Evolutionary conservation across 2,888 invertebrate genomes (phyloP).

Genomic region (Pandemis cinnamomeana): DNA sequence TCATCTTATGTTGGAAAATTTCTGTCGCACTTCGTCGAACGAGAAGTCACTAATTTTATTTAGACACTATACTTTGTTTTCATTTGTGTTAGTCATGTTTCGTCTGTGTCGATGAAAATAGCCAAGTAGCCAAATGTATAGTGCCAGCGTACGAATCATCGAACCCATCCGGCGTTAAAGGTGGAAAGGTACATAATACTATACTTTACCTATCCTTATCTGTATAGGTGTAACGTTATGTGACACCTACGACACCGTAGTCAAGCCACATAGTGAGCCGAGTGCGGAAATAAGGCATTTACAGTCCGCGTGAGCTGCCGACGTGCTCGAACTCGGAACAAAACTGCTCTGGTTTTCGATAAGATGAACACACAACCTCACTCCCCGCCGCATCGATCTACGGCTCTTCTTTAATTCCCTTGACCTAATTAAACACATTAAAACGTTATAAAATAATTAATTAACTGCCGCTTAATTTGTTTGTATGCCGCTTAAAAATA

Average conservation of each 20-base stretch:
- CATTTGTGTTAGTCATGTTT: too few species aligned
- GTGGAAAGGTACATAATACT: background rate
- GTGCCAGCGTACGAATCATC: background rate
- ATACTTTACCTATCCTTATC: background rate
- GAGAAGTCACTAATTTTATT: background rate
- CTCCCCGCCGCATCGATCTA: constrained; percentile 23
- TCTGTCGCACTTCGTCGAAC: too few species aligned
- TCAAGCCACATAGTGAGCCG: constrained; percentile 27
- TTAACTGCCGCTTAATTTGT: constrained; percentile 29
- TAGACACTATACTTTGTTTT: too few species aligned
- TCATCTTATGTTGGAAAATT: too few species aligned
- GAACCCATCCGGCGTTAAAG: background rate
- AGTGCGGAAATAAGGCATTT: constrained; percentile 39
- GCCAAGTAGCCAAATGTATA: background rate
- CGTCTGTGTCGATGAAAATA: too few species aligned
- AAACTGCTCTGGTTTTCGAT: constrained; percentile 35
- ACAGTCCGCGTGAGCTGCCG: constrained; percentile 26
- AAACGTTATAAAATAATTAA: constrained; percentile 20
- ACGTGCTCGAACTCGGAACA: constrained; percentile 39
- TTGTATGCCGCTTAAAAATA: constrained; percentile 22
- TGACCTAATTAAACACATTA: constrained; percentile 36
- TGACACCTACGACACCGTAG: constrained; percentile 28
- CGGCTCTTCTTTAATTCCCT: constrained; percentile 25
- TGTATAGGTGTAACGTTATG: constrained; percentile 12
- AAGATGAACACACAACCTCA: constrained; percentile 23